phyloP scores from a whole-genome alignment of 2,113 vertebrate species.

The Hypocryptadius cinnamomeus region DNA sequence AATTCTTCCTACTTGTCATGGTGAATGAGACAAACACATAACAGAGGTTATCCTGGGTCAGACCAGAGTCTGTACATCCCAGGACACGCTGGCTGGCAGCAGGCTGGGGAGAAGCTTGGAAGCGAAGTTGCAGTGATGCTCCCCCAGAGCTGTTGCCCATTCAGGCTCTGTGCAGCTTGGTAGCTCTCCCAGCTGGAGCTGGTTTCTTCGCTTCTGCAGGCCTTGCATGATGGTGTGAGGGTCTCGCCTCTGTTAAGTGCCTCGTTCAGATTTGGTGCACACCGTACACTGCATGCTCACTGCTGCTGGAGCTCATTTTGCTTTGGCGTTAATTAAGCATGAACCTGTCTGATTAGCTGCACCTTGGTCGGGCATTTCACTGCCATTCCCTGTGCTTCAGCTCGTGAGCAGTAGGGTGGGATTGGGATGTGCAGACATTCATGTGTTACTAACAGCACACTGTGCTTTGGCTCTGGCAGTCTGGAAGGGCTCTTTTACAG shows the following conservation, averaged over 20 bases:
- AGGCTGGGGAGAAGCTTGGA: background rate
- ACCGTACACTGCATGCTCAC: accelerated
- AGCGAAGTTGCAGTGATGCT: background rate
- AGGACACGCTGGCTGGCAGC: background rate
- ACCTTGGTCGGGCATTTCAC: background rate
- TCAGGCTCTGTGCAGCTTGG: too few species aligned
- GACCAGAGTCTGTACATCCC: too few species aligned
- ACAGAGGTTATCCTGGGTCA: background rate
- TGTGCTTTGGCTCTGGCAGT: background rate
- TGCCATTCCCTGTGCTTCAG: background rate
- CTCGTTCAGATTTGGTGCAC: background rate
- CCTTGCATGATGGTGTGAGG: background rate
- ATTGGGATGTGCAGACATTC: background rate
- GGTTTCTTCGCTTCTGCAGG: background rate
- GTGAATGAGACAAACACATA: background rate
- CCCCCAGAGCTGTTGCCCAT: accelerated
- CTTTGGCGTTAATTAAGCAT: background rate
- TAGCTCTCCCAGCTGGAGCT: background rate
- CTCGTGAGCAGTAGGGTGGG: background rate
- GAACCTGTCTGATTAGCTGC: too few species aligned
- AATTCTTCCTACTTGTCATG: background rate
- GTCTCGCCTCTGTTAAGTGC: background rate
- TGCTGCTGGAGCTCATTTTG: background rate
- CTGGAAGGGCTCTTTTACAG: background rate
- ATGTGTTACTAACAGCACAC: accelerated